Base-by-base conservation (phyloP, 1,140 invertebrate species). In the Brachionus asplanchnoidis region DNA sequence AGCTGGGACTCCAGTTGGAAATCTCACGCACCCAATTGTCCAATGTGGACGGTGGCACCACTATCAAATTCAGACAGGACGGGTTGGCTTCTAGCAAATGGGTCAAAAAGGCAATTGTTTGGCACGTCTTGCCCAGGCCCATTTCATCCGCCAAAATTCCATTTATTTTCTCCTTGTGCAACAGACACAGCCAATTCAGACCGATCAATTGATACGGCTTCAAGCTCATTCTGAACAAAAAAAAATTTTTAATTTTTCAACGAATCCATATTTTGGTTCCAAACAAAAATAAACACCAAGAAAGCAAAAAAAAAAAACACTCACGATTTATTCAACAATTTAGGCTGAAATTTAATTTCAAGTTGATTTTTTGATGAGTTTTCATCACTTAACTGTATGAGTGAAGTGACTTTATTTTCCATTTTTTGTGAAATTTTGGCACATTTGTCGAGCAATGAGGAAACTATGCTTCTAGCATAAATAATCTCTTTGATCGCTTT, bases 1-100 rank as follows among this genome's bases (percentile, higher is more conserved):
- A 89, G 89, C 99, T 97, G 2, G 97, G 98, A 17, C 97, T 97
- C 98, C 98, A 99, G 20, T 96, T 93, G 90, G 99, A 97, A 89
- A 99, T 99, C 90, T 99, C 98, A 91, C 98, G 92, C 89, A 99
- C 97, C 98, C 98, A 99, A 91, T 99, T 99, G 85, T 99, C 99
- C 75, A 99, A 95, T 0, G 98, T 99, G 0, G 97, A 99, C 0
- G 99, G 91, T 0, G 98, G 98, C 32, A 97, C 98, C 46, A 95
- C 95, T 0, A 97, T 95, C 60, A 99, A 91, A 89, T 99, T 99
- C 0, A 98, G 97, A 14, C 97, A 97, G 88, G 96, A 96, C 87
- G 95, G 97, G 88, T 99, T 97, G 2, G 90, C 90, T 88, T 99
- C 97, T 87, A 95, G 93, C 44, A 99, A 91, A 92, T 99, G 97